These are phyloP conservation scores for Caloenas nicobarica DNA, from an alignment of 2,113 vertebrate species.

Conservation along the genomic window DNA sequence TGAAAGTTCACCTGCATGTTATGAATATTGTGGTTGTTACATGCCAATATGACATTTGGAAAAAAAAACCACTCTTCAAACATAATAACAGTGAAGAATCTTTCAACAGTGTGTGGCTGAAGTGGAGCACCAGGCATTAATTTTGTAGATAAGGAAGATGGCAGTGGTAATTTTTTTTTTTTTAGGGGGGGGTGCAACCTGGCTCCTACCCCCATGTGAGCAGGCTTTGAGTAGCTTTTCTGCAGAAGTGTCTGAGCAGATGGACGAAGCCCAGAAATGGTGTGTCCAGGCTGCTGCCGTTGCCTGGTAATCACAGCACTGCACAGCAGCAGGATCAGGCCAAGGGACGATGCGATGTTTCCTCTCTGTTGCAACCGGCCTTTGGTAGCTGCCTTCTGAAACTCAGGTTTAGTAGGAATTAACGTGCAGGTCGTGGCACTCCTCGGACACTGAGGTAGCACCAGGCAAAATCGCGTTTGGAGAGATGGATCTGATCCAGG, in stretches of 20 bases:
- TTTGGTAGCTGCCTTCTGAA: neutral
- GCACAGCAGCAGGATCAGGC: neutral
- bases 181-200: neutral
- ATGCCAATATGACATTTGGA: neutral
- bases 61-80: neutral
- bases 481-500: neutral
- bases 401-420: neutral
- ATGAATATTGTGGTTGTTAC: neutral
- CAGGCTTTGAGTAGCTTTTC: neutral
- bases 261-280: neutral
- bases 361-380: neutral
- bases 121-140: neutral
- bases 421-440: neutral
- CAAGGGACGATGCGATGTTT: accelerated
- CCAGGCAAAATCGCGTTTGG: neutral
- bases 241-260: neutral
- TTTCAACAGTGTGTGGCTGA: neutral
- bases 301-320: neutral
- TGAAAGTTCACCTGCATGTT: neutral
- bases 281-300: neutral
- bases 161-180: neutral
- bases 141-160: neutral
- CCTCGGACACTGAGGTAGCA: neutral
- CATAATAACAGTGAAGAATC: neutral
- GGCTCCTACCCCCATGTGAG: neutral